Percentiles rank a stretch among this genome's conserved stretches.
phyloP scores from a whole-genome alignment of 2,888 invertebrate genomes.

The Pollenia angustigena region DNA sequence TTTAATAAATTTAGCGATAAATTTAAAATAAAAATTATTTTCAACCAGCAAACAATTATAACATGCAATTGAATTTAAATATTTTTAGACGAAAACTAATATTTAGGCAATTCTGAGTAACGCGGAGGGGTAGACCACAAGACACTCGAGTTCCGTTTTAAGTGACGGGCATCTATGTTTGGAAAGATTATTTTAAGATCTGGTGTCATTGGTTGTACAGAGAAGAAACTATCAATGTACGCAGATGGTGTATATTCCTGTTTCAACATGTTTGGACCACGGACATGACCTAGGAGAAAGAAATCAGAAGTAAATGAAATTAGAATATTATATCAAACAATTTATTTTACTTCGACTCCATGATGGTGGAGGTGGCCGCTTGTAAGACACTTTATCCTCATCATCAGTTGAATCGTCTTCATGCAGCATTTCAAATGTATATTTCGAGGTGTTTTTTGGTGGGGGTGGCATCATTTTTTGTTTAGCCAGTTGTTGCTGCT shows the following conservation, averaged over 20 bases:
- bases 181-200: constrained; percentile 89
- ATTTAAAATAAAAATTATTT: too few species aligned
- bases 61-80: too few species aligned
- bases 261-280: constrained; percentile 84
- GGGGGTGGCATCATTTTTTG: constrained; percentile 79
- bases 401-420: constrained; percentile 84
- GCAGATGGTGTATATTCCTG: constrained; percentile 84
- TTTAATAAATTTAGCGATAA: too few species aligned
- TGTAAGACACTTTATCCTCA: constrained; percentile 81
- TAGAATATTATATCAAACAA: not conserved
- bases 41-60: too few species aligned
- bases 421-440: constrained; percentile 83
- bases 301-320: constrained; percentile 3
- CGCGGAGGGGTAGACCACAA: constrained; percentile 90
- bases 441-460: constrained; percentile 78
- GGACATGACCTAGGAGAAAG: constrained; percentile 81
- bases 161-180: constrained; percentile 86
- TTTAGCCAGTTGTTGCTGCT: constrained; percentile 73
- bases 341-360: constrained; percentile 84
- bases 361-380: constrained; percentile 81
- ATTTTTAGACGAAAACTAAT: constrained; percentile 74
- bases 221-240: constrained; percentile 87
- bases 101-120: constrained; percentile 85
- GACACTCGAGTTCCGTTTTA: constrained; percentile 90
- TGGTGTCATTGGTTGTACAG: constrained; percentile 86